Base-by-base conservation (phyloP, 2,113 vertebrate genomes). In the Halichoeres trimaculatus region DNA sequence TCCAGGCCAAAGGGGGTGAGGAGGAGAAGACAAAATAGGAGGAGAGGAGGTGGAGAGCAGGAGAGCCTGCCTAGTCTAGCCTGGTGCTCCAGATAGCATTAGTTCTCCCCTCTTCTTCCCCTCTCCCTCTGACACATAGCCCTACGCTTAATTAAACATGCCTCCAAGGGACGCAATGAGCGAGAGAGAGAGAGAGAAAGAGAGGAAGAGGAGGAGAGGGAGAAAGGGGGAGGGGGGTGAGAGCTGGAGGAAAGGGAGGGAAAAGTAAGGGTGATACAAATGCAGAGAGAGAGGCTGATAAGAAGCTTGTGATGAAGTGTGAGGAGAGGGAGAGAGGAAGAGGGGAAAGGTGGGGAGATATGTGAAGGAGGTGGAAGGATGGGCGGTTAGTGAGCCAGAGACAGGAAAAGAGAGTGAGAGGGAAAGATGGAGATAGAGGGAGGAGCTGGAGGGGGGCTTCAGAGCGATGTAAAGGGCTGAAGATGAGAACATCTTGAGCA, bases 71-170 rank as follows among this genome's bases (percentile, higher is more conserved):
- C 77, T 84, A 30, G 86, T 83, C 84, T 89, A 82, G 74, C 78
- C 88, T 85, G 84, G 74, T 85, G 81, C 86, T 90, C 86, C 65
- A 86, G 89, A 90, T 90, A 92, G 89, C 86, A 78, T 87, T 87
- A 79, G 75, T 85, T 77, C 63, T 74, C 79, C 70, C 54, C 59
- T 54, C 59, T 57, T 41, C 45, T 70, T 62, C 78, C 62, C 38
- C 66, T 55, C 77, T 77, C 85, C 36, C 58, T 81, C 85, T 90
- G 88, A 90, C 88, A 90, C 86, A 89, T 75, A 88, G 88, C 85
- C 88, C 86, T 87, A 87, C 83, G 84, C 90, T 92, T 93, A 92
- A 94, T 94, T 93, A 93, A 92, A 92, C 89, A 90, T 88, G 85
- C 86, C 91, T 93, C 89, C 59, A 79, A 83, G 90, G 89, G 89